Conservation (phyloP, 2,113 vertebrate genomes). For the Saguinus imperator region DNA sequence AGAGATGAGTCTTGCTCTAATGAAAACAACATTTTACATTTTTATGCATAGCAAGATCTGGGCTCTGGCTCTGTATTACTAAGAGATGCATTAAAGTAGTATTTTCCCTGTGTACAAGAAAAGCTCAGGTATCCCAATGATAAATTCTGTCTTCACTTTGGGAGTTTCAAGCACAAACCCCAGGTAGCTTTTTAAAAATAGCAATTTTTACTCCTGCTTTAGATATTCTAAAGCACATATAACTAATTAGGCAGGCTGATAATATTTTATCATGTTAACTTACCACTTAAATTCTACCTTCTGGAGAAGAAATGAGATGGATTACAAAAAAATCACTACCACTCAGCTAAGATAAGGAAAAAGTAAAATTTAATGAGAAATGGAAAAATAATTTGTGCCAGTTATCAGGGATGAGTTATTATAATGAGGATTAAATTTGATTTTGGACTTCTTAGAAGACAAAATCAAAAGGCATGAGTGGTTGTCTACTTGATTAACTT, state of each 20-base stretch:
- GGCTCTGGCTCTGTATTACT: background rate
- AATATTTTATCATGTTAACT: background rate
- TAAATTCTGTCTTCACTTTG: conserved; percentile 27
- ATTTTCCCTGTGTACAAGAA: conserved; percentile 12
- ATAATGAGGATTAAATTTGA: background rate
- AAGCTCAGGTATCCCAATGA: background rate
- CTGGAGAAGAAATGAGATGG: conserved; percentile 5
- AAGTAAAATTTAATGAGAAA: background rate
- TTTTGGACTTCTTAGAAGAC: background rate
- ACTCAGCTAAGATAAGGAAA: background rate
- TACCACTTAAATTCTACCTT: conserved; percentile 27
- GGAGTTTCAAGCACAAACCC: conserved; percentile 11
- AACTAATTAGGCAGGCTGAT: background rate
- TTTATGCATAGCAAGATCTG: background rate
- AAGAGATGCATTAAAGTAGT: conserved; percentile 4
- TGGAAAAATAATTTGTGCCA: background rate
- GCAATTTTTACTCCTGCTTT: background rate
- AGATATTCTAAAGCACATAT: conserved; percentile 35
- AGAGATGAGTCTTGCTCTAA: background rate
- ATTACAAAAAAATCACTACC: background rate
- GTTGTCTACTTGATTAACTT: background rate
- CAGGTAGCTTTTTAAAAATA: conserved; percentile 35
- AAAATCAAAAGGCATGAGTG: background rate
- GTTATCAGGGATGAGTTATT: background rate
- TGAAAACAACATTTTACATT: background rate